These are phyloP conservation scores for Elgaria multicarinata DNA, from an alignment of 2,113 vertebrate genomes.

Conservation along the genomic window DNA sequence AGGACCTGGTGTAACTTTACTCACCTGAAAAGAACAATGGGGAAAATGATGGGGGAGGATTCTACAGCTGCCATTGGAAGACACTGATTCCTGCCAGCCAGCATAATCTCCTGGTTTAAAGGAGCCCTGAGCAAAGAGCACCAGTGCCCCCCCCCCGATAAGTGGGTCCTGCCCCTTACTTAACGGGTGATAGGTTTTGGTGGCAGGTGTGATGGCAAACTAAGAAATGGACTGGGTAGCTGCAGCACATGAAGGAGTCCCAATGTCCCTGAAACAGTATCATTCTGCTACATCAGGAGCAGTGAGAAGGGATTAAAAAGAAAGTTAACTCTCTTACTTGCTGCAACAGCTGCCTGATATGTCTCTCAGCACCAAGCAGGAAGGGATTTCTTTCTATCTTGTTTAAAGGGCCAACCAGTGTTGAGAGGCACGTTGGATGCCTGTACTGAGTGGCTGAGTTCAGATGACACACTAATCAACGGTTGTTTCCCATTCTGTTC, in stretches of 20 bases:
- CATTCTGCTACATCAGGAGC: background rate
- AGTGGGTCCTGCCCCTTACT: background rate
- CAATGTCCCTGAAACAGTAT: background rate
- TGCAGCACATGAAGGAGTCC: background rate
- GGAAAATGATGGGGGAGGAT: conserved; percentile 4
- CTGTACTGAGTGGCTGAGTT: background rate
- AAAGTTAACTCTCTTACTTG: background rate
- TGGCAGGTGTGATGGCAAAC: background rate
- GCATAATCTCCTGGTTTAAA: background rate
- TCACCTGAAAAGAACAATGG: conserved; percentile 29
- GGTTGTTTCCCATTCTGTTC: too few species aligned
- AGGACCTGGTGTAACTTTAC: conserved; percentile 19
- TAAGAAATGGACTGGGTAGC: background rate
- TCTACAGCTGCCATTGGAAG: conserved; percentile 40
- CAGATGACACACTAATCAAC: too few species aligned
- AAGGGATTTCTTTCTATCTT: background rate
- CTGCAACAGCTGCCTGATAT: background rate
- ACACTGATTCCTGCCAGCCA: conserved; percentile 4
- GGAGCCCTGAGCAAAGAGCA: background rate
- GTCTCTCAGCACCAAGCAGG: background rate
- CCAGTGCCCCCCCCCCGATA: background rate
- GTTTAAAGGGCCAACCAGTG: background rate
- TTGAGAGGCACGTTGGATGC: background rate
- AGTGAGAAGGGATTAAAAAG: background rate
- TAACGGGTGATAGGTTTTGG: background rate